Evolutionary conservation across 2,888 invertebrate species (phyloP).

Genomic region (Laspeyria flexula): DNA sequence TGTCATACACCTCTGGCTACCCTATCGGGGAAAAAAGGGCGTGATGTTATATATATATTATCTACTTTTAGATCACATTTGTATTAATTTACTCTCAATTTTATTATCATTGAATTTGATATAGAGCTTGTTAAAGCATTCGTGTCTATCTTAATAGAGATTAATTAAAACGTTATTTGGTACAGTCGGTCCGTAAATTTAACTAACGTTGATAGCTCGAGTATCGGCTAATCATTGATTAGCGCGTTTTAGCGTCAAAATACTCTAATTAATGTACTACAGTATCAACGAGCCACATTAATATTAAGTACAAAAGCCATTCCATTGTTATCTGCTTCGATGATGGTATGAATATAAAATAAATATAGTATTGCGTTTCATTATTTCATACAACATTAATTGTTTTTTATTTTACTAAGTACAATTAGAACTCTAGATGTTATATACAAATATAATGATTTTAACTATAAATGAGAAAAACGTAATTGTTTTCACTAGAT

Average conservation of each 20-base stretch:
- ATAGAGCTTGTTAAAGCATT: background rate
- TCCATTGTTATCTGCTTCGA: background rate
- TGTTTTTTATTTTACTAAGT: too few species aligned
- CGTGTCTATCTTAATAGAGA: background rate
- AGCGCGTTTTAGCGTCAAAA: constrained; percentile 13
- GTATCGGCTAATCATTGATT: constrained; percentile 21
- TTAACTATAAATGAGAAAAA: too few species aligned
- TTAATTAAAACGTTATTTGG: constrained; percentile 10
- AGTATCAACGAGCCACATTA: constrained; percentile 6
- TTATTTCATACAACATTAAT: too few species aligned
- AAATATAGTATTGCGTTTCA: too few species aligned
- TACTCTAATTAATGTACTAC: constrained; percentile 25
- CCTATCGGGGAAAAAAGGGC: too few species aligned
- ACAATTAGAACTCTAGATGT: too few species aligned
- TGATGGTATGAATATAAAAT: too few species aligned
- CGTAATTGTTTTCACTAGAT: too few species aligned
- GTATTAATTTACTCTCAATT: background rate
- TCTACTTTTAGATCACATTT: too few species aligned
- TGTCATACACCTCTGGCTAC: too few species aligned
- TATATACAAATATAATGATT: too few species aligned
- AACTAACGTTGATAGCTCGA: constrained; percentile 21
- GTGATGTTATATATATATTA: too few species aligned
- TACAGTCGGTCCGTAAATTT: constrained; percentile 11
- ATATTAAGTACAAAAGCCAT: background rate
- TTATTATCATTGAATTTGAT: background rate